Base-by-base conservation (phyloP, 1,140 invertebrate species). In the Drosophila suzukii region DNA sequence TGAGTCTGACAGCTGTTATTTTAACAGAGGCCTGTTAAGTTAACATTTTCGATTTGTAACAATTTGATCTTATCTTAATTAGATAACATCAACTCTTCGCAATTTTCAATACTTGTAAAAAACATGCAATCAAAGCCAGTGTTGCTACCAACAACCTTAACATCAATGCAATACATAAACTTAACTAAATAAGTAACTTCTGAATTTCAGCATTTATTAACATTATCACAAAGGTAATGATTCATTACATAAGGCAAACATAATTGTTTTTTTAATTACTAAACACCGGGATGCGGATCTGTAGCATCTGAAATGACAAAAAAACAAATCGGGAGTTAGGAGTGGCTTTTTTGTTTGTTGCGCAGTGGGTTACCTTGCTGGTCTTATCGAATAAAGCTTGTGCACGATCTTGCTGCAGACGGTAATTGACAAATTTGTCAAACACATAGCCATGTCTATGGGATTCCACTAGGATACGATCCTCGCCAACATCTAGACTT, bases 371-470 rank as follows among this genome's bases (percentile, higher is more conserved):
- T 13, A 92, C 91, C 73, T 92, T 92, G 77, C 81, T 91, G 5
- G 89, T 90, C 58, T 91, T 92, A 85, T 96, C 94, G 71, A 96
- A 95, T 53, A 93, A 92, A 12, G 95, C 95, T 50, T 92, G 93
- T 71, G 94, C 94, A 8, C 93, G 93, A 32, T 94, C 91, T 76
- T 94, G 93, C 67, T 95, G 91, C 24, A 97, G 91, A 39, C 91
- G 84, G 88, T 94, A 94, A 6, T 95, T 95, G 15, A 96, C 81
- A 88, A 95, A 96, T 59, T 96, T 93, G 91, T 97, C 96, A 38
- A 96, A 92, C 15, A 95, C 80, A 78, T 94, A 94, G 39, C 93
- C 93, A 75, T 93, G 92, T 44, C 94, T 94, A 44, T 93, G 78
- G 24, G 93, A 93, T 75, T 95, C 94, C 46, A 97, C 89, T 17